A percentile compares a stretch with the other conserved stretches of the same genome.
These are phyloP conservation scores for Paracanthobrama guichenoti DNA, from an alignment of 2,113 vertebrate species.

Conservation along the genomic window DNA sequence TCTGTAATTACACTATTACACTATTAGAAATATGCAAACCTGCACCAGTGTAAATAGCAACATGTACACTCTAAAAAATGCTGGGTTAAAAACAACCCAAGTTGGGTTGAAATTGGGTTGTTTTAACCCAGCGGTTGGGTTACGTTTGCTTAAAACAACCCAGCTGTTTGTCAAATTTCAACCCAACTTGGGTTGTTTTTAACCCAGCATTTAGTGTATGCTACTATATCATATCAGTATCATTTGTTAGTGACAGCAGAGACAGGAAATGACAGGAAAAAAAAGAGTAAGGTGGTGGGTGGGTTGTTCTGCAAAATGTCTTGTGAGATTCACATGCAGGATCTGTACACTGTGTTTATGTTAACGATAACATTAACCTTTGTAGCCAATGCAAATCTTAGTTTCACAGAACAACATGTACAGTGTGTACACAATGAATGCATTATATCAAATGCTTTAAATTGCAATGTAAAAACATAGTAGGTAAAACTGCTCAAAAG, in stretches of 20 bases:
- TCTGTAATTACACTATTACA: background rate
- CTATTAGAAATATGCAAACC: background rate
- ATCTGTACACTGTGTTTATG: background rate
- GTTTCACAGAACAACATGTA: background rate
- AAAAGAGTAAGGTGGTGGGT: background rate
- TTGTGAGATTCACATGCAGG: constrained; percentile 9
- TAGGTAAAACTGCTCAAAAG: background rate
- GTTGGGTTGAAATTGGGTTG: no score
- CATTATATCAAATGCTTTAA: background rate
- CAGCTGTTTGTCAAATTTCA: no score
- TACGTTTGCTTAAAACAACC: no score
- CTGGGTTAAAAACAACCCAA: no score
- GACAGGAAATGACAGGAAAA: constrained; percentile 19
- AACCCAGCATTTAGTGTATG: no score
- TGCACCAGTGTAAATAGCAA: background rate
- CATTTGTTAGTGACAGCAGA: background rate
- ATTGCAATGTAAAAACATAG: background rate
- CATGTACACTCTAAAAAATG: background rate
- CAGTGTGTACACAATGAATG: background rate
- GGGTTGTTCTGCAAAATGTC: background rate
- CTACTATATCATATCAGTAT: background rate
- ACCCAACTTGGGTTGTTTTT: no score
- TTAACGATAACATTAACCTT: background rate
- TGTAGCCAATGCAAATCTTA: background rate
- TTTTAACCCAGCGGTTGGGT: no score